Evolutionary conservation across 2,113 vertebrate genomes (phyloP).

Genomic region (Mus pahari): DNA sequence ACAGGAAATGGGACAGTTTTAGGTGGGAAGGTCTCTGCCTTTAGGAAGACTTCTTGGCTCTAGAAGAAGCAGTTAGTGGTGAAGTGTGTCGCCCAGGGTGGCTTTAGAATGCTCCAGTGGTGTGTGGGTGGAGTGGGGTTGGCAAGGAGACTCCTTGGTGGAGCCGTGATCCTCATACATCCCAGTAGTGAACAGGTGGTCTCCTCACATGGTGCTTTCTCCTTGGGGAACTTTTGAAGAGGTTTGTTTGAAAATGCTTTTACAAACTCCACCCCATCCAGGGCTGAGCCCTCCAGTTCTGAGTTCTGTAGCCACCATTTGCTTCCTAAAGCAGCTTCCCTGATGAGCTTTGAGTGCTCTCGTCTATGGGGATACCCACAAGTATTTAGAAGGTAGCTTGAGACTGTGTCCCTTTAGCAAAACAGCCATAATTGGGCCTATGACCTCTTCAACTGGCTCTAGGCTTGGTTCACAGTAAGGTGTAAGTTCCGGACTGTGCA

Average conservation of each 20-base stretch:
- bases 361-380: neutral
- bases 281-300: neutral
- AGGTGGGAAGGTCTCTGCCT: neutral
- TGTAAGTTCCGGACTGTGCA: neutral
- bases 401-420: neutral
- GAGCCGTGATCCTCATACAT: rapidly evolving
- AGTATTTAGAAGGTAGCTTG: neutral
- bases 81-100: no score
- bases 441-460: neutral
- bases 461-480: neutral
- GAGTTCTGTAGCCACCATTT: neutral
- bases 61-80: no score
- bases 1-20: rapidly evolving
- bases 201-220: neutral
- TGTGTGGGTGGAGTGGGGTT: rapidly evolving
- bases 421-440: neutral
- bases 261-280: neutral
- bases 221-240: neutral
- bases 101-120: neutral
- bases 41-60: neutral
- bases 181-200: rapidly evolving
- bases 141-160: neutral
- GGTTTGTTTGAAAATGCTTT: neutral
- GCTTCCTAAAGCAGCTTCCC: neutral
- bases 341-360: neutral